phyloP scores from a whole-genome alignment of 2,888 invertebrate species.

The Clunio marinus region DNA sequence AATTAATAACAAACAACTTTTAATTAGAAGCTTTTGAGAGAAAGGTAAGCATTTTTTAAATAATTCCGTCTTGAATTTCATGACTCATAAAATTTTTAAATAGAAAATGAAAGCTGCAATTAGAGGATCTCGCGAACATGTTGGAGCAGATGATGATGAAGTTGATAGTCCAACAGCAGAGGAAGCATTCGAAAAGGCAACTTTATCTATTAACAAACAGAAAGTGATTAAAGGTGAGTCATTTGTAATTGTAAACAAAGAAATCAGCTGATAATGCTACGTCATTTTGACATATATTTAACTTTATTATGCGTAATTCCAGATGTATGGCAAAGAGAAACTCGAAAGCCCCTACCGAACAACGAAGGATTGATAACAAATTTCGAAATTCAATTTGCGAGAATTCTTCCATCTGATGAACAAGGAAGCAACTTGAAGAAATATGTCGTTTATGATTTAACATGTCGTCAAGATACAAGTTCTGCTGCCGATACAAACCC shows the following conservation, averaged over 20 bases:
- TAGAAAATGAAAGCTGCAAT: constrained; percentile 19
- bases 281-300: neutral
- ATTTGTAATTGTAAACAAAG: neutral
- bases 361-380: constrained; percentile 45
- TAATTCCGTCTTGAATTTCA: no score
- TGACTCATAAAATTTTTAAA: neutral
- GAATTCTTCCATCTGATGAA: constrained; percentile 60
- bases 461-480: constrained; percentile 59
- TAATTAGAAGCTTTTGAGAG: no score
- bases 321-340: constrained; percentile 49
- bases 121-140: constrained; percentile 23
- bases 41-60: no score
- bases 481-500: constrained; percentile 56
- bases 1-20: no score
- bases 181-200: constrained; percentile 27
- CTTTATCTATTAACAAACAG: constrained; percentile 1
- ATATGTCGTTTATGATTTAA: constrained; percentile 65
- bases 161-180: neutral
- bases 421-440: constrained; percentile 54
- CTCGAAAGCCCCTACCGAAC: constrained; percentile 43
- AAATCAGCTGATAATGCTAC: constrained; percentile 5
- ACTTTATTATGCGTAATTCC: neutral
- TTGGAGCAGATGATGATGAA: neutral
- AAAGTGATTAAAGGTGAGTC: neutral
- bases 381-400: constrained; percentile 66